These are phyloP conservation scores for Rhynchopsitta pachyrhyncha DNA, from an alignment of 2,113 vertebrate species.

Conservation along the genomic window DNA sequence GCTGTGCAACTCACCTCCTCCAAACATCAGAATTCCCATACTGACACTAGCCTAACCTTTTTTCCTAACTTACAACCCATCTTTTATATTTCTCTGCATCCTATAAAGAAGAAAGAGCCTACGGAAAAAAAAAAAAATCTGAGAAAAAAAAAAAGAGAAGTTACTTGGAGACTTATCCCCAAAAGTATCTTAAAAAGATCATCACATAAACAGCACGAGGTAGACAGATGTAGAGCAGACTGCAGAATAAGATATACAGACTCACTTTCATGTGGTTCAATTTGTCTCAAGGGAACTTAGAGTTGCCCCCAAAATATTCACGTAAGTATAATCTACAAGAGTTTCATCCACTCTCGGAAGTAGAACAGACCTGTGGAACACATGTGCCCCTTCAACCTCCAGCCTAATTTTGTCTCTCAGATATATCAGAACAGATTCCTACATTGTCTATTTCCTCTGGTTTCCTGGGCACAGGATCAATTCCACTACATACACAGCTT, in stretches of 20 bases:
- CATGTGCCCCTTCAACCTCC: neutral
- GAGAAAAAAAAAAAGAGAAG: neutral
- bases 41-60: neutral
- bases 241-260: neutral
- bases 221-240: neutral
- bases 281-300: neutral
- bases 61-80: neutral
- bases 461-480: neutral
- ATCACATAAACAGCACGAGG: neutral
- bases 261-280: neutral
- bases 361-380: neutral
- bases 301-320: neutral
- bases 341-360: neutral
- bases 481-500: neutral
- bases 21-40: neutral
- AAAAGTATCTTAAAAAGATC: neutral
- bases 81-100: neutral
- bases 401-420: neutral
- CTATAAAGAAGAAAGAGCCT: neutral
- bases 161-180: neutral
- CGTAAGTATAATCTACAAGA: neutral
- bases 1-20: neutral
- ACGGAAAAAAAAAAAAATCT: rapidly evolving
- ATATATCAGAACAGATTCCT: neutral
- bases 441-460: neutral